Conservation (phyloP, 1,140 invertebrate genomes). For the Maconellicoccus hirsutus region DNA sequence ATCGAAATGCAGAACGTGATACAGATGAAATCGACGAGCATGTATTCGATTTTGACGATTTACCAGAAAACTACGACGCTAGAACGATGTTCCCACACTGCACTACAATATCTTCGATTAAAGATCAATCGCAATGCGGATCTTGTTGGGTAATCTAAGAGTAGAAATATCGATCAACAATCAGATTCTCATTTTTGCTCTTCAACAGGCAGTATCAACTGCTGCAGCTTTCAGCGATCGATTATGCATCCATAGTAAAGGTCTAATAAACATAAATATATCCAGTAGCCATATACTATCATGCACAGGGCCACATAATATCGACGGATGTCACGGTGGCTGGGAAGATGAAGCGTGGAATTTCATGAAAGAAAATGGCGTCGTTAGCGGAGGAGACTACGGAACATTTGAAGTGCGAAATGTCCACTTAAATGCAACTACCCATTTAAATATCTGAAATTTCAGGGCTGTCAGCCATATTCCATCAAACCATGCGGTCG, state of each 20-base stretch:
- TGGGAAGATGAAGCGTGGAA: slow-evolving; percentile 54
- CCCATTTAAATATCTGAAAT: too few species aligned
- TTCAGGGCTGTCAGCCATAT: slow-evolving; percentile 26
- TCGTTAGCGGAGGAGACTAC: slow-evolving; percentile 52
- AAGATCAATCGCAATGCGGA: slow-evolving; percentile 61
- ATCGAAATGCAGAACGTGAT: too few species aligned
- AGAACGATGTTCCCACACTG: slow-evolving; percentile 69
- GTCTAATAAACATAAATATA: not conserved
- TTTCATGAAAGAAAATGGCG: slow-evolving; percentile 40
- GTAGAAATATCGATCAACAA: too few species aligned
- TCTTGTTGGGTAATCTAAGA: slow-evolving; percentile 50
- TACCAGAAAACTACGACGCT: slow-evolving; percentile 71
- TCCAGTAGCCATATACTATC: not conserved
- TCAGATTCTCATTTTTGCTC: too few species aligned
- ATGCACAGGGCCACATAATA: slow-evolving; percentile 37
- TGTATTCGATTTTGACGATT: not conserved
- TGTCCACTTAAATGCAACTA: too few species aligned
- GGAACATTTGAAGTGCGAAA: slow-evolving; percentile 37
- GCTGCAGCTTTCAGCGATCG: not conserved
- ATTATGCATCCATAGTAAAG: slow-evolving; percentile 4
- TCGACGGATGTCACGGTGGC: slow-evolving; percentile 55
- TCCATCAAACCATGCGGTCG: slow-evolving; percentile 16
- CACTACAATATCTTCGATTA: slow-evolving; percentile 59
- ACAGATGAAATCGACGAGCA: too few species aligned
- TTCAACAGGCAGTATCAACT: not conserved